Evolutionary conservation across 2,113 vertebrate genomes (phyloP).

Genomic region (Eclectus roratus): DNA sequence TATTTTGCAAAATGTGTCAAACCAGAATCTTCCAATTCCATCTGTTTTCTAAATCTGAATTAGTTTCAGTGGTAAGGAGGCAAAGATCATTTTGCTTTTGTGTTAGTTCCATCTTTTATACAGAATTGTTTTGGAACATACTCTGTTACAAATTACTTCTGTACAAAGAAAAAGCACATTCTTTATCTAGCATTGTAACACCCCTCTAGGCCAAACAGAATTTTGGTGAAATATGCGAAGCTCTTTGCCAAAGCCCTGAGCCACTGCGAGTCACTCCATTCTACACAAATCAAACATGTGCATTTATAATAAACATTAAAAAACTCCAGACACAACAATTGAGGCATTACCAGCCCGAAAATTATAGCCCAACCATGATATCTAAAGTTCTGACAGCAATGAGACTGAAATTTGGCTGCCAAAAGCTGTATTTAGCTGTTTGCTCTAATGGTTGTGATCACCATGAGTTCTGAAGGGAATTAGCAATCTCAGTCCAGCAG

Average conservation of each 20-base stretch:
- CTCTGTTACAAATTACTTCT: background rate
- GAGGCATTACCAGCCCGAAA: constrained; percentile 43
- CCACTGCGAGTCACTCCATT: constrained; percentile 14
- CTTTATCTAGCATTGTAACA: background rate
- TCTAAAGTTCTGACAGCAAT: constrained; percentile 15
- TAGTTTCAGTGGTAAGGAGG: background rate
- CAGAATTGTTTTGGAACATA: background rate
- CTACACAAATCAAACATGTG: constrained; percentile 30
- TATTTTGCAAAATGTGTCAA: background rate
- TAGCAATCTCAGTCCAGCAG: accelerated
- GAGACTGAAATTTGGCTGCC: background rate
- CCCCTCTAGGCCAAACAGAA: constrained; percentile 11
- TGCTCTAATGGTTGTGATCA: background rate
- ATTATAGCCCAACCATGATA: background rate
- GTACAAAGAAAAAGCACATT: background rate
- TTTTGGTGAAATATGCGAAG: background rate
- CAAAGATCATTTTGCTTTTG: background rate
- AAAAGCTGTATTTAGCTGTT: background rate
- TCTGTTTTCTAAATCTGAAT: background rate
- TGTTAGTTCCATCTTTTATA: background rate
- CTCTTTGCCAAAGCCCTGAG: constrained; percentile 10
- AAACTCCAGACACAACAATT: constrained; percentile 27
- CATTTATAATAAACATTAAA: constrained; percentile 49
- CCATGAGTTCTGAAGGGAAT: background rate
- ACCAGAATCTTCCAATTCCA: background rate